Base-by-base conservation (phyloP, 2,888 invertebrate genomes). In the Mythimna lalbum region DNA sequence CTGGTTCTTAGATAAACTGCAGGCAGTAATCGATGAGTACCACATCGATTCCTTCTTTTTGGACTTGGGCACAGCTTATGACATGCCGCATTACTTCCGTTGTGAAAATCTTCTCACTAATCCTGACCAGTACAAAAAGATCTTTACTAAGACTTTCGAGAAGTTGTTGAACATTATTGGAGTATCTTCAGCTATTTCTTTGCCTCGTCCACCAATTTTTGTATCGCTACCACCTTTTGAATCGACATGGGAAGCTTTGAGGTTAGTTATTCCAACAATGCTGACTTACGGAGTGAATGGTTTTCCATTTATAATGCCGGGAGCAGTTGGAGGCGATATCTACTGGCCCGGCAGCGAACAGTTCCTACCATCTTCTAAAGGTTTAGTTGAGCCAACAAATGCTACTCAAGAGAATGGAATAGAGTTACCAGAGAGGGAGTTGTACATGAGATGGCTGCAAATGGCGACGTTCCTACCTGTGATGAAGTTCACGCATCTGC, bases 321-420 rank as follows among this genome's bases (percentile, higher is more conserved):
- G 99, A 0, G 98, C 99, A 6, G 98, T 99, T 0, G 99, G 99
- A 0, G 99, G 99, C 0, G 98, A 99, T 86, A 98, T 97, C 55
- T 96, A 97, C 62, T 95, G 97, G 77, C 97, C 97, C 4, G 96
- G 96, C 2, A 94, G 94, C 60, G 95, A 97, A 23, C 97, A 97
- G 73, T 96, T 95, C 87, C 90, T 95, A 77, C 95, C 95, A 62
- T 96, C 92, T 72, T 96, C 96, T 66, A 96, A 94, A 86, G 97
- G 95, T 66, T 93, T 87, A 17, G 78, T 88, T 62, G 94, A 93
- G 50, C 86, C 80, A 19, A 90, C 87, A 9, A 94, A 93, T 61
- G 81, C 89, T 0, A 93, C 93, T 0, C 92, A 95, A 67, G 95
- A 95, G 52, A 96, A 95, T 69, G 94, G 90, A 69, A 95, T 91